These are phyloP conservation scores for Pteruthius melanotis DNA, from an alignment of 2,113 vertebrate species.

Conservation along the genomic window DNA sequence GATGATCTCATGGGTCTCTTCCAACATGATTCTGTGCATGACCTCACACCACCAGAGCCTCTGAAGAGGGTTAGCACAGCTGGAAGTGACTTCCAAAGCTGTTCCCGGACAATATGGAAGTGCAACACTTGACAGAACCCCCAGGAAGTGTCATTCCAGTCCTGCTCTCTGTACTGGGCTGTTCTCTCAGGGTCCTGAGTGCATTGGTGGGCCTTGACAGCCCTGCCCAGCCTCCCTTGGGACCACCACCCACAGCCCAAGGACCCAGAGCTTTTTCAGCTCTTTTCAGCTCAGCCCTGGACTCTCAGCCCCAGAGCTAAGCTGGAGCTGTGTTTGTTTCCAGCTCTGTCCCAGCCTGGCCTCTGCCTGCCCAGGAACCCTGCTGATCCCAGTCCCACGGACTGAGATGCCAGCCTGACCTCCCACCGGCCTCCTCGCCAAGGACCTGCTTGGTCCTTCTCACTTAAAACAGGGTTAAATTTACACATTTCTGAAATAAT, in stretches of 20 bases:
- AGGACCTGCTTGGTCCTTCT: not conserved
- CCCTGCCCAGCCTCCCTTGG: not conserved
- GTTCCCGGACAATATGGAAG: not conserved
- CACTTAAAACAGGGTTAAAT: not conserved
- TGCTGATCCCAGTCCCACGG: not conserved
- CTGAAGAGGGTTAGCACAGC: not conserved
- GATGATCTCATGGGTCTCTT: not conserved
- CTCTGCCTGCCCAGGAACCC: not conserved
- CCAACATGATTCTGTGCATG: not conserved
- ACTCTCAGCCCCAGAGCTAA: not conserved
- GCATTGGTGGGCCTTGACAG: not conserved
- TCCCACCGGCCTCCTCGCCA: not conserved
- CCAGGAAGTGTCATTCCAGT: not conserved
- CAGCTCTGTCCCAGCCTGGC: not conserved
- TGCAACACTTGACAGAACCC: fast-evolving
- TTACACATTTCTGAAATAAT: not conserved
- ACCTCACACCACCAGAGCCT: not conserved
- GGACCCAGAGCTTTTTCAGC: not conserved
- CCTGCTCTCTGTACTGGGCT: not conserved
- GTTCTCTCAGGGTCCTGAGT: not conserved
- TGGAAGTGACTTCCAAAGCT: not conserved
- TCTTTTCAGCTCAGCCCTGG: not conserved
- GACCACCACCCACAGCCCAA: not conserved
- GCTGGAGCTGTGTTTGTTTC: not conserved
- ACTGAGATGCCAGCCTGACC: not conserved